Percentiles rank a stretch among this genome's conserved stretches.
phyloP scores from a whole-genome alignment of 2,888 invertebrate species.

The Theretra japonica region DNA sequence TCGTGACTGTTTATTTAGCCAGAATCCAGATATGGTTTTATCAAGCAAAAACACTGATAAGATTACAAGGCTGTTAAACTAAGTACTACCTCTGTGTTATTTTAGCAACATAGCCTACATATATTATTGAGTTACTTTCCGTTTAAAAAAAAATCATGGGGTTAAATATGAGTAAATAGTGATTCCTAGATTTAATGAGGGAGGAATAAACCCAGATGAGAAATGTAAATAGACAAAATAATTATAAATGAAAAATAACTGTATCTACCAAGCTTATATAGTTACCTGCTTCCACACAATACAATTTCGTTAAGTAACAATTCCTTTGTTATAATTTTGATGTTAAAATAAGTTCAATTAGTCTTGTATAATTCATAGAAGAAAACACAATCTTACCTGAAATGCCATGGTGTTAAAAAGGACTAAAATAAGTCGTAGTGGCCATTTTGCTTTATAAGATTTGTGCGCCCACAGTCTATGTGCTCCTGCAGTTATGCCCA shows the following conservation, averaged over 20 bases:
- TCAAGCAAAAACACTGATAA: not conserved
- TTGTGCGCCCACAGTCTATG: conserved; percentile 98
- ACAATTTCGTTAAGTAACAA: too few relatives aligned
- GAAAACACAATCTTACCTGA: conserved; percentile 85
- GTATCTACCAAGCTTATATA: too few relatives aligned
- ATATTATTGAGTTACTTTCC: too few relatives aligned
- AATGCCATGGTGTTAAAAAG: conserved; percentile 95
- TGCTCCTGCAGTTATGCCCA: conserved; percentile 98
- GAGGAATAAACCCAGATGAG: too few relatives aligned
- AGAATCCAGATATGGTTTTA: conserved; percentile 4
- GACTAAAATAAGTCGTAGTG: conserved; percentile 91
- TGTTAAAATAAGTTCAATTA: not conserved
- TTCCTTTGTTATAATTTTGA: too few relatives aligned
- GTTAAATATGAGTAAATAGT: too few relatives aligned
- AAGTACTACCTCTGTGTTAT: not conserved
- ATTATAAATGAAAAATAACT: not conserved
- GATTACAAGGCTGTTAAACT: not conserved
- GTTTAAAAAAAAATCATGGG: too few relatives aligned
- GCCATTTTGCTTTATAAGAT: conserved; percentile 97
- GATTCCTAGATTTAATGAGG: too few relatives aligned
- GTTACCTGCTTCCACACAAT: too few relatives aligned
- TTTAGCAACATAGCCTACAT: too few relatives aligned
- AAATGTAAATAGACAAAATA: not conserved
- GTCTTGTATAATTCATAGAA: not conserved
- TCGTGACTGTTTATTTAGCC: not conserved